Evolutionary conservation across 2,113 vertebrate species (phyloP), one percentile per base, ranked within the genome.

Genomic region (Sclerurus mexicanus): DNA sequence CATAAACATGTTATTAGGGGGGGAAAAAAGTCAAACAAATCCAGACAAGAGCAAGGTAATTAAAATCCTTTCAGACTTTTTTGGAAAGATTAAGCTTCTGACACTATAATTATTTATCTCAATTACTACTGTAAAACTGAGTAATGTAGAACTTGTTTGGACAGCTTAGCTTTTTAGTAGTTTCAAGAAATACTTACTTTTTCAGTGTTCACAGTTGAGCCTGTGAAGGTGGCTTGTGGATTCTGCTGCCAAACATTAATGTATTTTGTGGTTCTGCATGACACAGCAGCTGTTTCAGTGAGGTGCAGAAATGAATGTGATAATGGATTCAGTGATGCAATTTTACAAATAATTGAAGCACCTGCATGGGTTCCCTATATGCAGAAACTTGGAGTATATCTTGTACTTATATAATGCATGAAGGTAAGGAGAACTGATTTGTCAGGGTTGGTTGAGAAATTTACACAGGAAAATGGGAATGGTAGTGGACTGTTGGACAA

Each of bases 21-120:
- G 0, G 2, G 20, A 59, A 49, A 71, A 46, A 35, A 46, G 21
- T 8, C 8, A 52, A 20, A 52, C 12, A 12, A 33, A 12, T 68
- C 30, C 23, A 49, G n/a, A 53, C 12, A 85, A 83, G 28, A 50
- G 28, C 53, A 73, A 88, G n/a, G n/a, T 86, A 66, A 81, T 74
- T 73, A 69, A 86, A 80, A 80, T 66, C 31, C 28, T 88, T 73
- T 90, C 76, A 86, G 67, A 52, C 17, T 39, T 85, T n/a, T 92
- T 86, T 53, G 17, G 35, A 52, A 86, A 80, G 49, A 35, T 55
- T 75, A 82, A 39, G 3, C 18, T 88, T 75, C 35, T 90, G 67
- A 42, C 30, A 49, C 49, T 72, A 5, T 75, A 78, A 50, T 67
- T 77, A 56, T 74, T 90, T 83, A 37, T 89, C 56, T 75, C 17